A percentile compares a stretch with the other conserved stretches of the same genome.
phyloP scores from a whole-genome alignment of 2,113 vertebrate genomes.

The Scomber colias region DNA sequence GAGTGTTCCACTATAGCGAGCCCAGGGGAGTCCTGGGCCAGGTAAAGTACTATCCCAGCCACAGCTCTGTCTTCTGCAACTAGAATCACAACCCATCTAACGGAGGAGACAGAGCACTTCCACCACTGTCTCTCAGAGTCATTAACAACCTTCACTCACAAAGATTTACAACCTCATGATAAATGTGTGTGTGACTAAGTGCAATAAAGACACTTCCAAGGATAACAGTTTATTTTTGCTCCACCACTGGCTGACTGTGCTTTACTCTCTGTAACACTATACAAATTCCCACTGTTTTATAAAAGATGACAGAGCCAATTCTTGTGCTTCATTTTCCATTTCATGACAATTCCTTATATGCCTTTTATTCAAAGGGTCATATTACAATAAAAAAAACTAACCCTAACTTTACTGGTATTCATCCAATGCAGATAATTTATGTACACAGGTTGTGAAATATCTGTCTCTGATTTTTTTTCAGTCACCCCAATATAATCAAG shows the following conservation, averaged over 20 bases:
- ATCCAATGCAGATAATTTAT: background rate
- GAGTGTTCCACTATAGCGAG: slow-evolving; percentile 69
- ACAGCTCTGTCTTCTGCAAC: slow-evolving; percentile 68
- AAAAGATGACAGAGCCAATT: background rate
- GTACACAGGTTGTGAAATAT: background rate
- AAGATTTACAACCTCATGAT: slow-evolving; percentile 81
- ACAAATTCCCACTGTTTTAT: slow-evolving; percentile 23
- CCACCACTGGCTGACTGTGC: slow-evolving; percentile 23
- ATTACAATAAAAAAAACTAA: background rate
- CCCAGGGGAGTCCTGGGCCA: slow-evolving; percentile 73
- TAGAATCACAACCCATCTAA: slow-evolving; percentile 56
- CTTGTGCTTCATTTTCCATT: slow-evolving; percentile 38
- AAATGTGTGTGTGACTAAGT: slow-evolving; percentile 72
- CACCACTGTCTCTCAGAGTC: slow-evolving; percentile 72
- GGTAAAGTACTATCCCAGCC: slow-evolving; percentile 82
- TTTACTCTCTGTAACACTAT: slow-evolving; percentile 2
- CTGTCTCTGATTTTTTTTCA: background rate
- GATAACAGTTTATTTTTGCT: slow-evolving; percentile 76
- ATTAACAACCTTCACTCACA: slow-evolving; percentile 78
- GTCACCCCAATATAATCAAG: background rate
- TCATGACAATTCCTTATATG: background rate
- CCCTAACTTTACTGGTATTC: background rate
- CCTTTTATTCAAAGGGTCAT: background rate
- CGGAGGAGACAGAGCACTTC: slow-evolving; percentile 68
- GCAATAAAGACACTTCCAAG: slow-evolving; percentile 81